Percentiles rank a stretch among this genome's conserved stretches.
phyloP scores from a whole-genome alignment of 1,140 invertebrate species.

The Halictus rubicundus region DNA sequence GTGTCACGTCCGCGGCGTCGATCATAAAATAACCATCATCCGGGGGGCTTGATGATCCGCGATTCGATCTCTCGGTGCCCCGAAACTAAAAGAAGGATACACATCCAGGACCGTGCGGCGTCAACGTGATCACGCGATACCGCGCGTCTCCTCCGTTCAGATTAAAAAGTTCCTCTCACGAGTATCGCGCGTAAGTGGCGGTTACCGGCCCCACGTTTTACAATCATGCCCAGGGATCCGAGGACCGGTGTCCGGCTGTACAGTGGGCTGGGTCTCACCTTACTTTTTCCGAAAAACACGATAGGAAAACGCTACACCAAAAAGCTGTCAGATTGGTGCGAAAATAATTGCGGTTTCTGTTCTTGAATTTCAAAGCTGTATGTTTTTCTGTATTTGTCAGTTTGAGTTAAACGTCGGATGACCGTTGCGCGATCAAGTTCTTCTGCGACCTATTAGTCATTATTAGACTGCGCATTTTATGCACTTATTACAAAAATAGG shows the following conservation, averaged over 20 bases:
- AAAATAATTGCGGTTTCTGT: too few species aligned
- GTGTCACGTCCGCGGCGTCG: conserved; percentile 18
- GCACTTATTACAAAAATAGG: too few species aligned
- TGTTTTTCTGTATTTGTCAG: too few species aligned
- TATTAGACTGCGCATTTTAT: too few species aligned
- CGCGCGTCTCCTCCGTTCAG: neutral
- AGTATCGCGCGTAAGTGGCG: conserved; percentile 51
- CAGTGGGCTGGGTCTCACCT: too few species aligned
- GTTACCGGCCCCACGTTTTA: conserved; percentile 27
- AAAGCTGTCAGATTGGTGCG: too few species aligned
- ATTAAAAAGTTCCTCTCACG: conserved; percentile 51
- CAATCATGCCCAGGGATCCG: conserved; percentile 16
- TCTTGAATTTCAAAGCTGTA: too few species aligned
- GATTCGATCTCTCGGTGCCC: conserved; percentile 51
- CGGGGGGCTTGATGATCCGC: conserved; percentile 34
- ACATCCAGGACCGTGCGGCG: conserved; percentile 34
- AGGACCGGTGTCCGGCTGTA: neutral
- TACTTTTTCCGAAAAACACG: too few species aligned
- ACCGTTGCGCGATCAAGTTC: too few species aligned
- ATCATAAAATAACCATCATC: conserved; percentile 49
- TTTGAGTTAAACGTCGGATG: too few species aligned
- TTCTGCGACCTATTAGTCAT: too few species aligned
- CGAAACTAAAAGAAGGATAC: conserved; percentile 16
- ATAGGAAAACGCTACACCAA: too few species aligned
- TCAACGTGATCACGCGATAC: conserved; percentile 48